These are phyloP conservation scores for Rhynchopsitta pachyrhyncha DNA, from an alignment of 2,113 vertebrate species.

Conservation along the genomic window DNA sequence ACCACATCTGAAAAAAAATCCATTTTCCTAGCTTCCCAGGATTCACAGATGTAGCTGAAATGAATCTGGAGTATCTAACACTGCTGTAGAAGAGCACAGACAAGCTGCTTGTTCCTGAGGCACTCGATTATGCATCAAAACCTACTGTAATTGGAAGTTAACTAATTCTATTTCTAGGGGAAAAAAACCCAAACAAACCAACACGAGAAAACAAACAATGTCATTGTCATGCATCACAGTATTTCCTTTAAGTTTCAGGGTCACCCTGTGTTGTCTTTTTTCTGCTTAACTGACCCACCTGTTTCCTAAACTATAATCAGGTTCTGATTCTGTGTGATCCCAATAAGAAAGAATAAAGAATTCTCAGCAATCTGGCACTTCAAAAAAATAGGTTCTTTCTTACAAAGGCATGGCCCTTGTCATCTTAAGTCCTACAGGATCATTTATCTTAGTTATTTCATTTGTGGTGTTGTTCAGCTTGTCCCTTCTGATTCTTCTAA, in stretches of 20 bases:
- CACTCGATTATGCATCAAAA: neutral
- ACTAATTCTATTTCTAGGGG: neutral
- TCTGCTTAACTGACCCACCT: neutral
- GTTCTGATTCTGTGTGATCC: neutral
- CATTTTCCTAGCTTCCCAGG: neutral
- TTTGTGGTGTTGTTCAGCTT: neutral
- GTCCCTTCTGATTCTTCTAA: neutral
- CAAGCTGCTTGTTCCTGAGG: neutral
- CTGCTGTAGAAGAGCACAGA: neutral
- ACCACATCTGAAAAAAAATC: neutral
- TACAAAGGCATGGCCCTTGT: neutral
- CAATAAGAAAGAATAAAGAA: neutral
- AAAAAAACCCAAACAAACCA: neutral
- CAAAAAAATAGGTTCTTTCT: neutral
- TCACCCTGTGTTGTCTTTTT: neutral
- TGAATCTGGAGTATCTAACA: neutral
- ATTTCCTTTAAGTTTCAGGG: neutral
- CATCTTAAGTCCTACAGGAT: neutral
- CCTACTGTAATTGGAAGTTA: neutral
- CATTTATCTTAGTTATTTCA: neutral
- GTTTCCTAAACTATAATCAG: neutral
- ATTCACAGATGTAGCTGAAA: neutral
- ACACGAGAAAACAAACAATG: neutral
- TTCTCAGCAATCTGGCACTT: neutral
- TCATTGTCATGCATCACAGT: neutral